Conservation (phyloP, 2,888 invertebrate genomes). For the Platerodrilus igneus region DNA sequence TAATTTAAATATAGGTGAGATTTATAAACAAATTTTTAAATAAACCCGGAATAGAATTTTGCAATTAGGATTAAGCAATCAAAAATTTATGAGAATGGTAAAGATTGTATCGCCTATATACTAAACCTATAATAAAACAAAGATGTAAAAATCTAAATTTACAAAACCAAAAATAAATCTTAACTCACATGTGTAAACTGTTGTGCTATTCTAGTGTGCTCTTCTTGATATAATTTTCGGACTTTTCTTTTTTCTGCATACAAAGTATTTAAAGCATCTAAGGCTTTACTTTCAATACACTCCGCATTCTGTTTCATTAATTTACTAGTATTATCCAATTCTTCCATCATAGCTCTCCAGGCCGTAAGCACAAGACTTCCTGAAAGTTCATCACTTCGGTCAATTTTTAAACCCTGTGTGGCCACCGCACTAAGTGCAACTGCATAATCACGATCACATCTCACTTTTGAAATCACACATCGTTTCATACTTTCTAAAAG, state of each 20-base stretch:
- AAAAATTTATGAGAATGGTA: no score
- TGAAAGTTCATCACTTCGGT: conserved; percentile 67
- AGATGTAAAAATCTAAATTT: no score
- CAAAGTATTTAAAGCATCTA: conserved; percentile 75
- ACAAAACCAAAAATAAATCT: conserved; percentile 23
- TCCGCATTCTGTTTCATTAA: conserved; percentile 82
- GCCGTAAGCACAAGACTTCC: conserved; percentile 66
- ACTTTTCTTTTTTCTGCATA: conserved; percentile 85
- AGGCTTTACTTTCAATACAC: conserved; percentile 72
- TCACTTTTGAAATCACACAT: conserved; percentile 80
- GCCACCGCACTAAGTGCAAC: conserved; percentile 76
- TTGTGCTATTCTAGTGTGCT: conserved; percentile 75
- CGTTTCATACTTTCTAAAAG: conserved; percentile 89
- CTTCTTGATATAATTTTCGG: conserved; percentile 83
- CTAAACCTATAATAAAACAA: background rate
- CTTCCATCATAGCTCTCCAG: conserved; percentile 85
- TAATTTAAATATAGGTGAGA: no score
- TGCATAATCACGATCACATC: conserved; percentile 90
- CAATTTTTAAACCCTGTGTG: conserved; percentile 78
- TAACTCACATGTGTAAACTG: conserved; percentile 73
- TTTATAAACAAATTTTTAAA: no score
- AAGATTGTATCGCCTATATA: conserved; percentile 3
- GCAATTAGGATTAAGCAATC: no score
- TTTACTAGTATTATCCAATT: conserved; percentile 80
- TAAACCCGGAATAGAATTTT: no score